Percentiles rank a stretch among this genome's conserved stretches.
Conservation (phyloP, 2,888 invertebrate genomes). For the Liopterus haemorrhoidalis region DNA sequence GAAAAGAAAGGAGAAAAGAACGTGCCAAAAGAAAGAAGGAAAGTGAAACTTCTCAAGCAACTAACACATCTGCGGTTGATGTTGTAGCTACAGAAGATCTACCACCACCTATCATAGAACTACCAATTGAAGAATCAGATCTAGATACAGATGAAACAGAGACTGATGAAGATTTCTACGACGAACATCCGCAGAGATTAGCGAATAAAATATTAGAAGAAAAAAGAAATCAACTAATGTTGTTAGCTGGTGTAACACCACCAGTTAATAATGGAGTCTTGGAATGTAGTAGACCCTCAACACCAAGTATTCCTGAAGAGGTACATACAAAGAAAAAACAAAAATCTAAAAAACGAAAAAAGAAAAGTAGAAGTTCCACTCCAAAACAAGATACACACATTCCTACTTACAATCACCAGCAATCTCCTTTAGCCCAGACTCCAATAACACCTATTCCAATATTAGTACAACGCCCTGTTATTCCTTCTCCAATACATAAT, state of each 20-base stretch:
- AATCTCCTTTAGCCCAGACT: constrained; percentile 31
- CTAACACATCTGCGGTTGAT: constrained; percentile 47
- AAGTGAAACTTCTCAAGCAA: constrained; percentile 43
- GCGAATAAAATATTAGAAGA: constrained; percentile 68
- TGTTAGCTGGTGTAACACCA: constrained; percentile 57
- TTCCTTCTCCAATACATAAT: constrained; percentile 7
- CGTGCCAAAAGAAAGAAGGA: constrained; percentile 48
- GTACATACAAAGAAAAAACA: constrained; percentile 46
- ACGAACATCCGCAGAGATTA: constrained; percentile 70
- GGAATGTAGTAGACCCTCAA: constrained; percentile 59
- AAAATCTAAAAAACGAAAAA: constrained; percentile 62
- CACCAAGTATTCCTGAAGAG: constrained; percentile 53
- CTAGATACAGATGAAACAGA: constrained; percentile 79
- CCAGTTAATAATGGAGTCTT: constrained; percentile 56
- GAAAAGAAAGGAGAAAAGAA: constrained; percentile 45
- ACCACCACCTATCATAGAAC: constrained; percentile 47
- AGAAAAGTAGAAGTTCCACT: constrained; percentile 54
- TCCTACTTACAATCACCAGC: constrained; percentile 15
- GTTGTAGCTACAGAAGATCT: constrained; percentile 51
- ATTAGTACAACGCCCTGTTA: neutral
- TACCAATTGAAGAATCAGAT: constrained; percentile 71
- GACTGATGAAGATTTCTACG: constrained; percentile 84
- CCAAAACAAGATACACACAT: constrained; percentile 34
- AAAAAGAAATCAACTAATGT: constrained; percentile 64
- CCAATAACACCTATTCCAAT: constrained; percentile 23